Evolutionary conservation across 2,113 vertebrate genomes (phyloP).

Genomic region (Chrysochloris asiatica): DNA sequence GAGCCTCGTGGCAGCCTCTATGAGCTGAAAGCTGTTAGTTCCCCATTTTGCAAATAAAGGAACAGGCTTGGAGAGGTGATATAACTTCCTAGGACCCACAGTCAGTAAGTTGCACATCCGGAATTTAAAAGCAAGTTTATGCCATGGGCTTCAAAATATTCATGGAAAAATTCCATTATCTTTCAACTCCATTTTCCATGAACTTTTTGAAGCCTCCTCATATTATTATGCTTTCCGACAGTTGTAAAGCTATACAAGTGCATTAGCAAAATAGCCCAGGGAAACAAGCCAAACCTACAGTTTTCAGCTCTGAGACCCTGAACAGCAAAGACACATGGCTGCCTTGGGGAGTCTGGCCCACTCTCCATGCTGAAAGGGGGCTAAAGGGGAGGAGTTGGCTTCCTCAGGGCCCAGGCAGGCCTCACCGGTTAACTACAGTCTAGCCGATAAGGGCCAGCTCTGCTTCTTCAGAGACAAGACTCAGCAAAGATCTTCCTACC

Average conservation of each 20-base stretch:
- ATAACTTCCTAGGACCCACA: not conserved
- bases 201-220: not conserved
- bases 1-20: not conserved
- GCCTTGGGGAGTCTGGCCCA: not conserved
- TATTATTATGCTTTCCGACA: not conserved
- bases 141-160: too few relatives aligned
- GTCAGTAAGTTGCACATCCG: not conserved
- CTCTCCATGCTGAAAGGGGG: not conserved
- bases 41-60: constrained; percentile 3
- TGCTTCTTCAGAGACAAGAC: not conserved
- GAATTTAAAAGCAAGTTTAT: not conserved
- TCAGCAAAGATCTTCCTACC: constrained; percentile 10
- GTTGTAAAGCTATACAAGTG: not conserved
- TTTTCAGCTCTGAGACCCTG: not conserved
- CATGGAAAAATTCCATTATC: too few relatives aligned
- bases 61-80: not conserved
- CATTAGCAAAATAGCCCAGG: not conserved
- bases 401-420: not conserved
- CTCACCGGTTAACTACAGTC: not conserved
- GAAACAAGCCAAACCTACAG: not conserved
- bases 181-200: too few relatives aligned
- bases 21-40: not conserved
- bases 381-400: not conserved
- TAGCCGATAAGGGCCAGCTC: not conserved
- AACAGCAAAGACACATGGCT: not conserved